Evolutionary conservation across 2,888 invertebrate genomes (phyloP).

Genomic region (Folsomia manolachei): DNA sequence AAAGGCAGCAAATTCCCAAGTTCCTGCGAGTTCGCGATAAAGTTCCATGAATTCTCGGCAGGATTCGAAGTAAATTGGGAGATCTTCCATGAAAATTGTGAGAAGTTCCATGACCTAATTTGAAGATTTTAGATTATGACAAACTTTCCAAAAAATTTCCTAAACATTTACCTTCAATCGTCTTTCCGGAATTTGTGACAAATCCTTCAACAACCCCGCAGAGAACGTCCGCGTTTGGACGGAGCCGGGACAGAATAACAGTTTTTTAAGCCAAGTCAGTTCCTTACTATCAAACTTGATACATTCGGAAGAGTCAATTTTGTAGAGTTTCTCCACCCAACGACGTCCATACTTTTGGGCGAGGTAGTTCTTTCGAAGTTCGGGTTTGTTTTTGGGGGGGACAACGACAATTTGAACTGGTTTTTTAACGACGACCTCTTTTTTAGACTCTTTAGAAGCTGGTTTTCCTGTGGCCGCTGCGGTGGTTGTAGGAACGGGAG

Average conservation of each 20-base stretch:
- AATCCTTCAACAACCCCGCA: constrained; percentile 47
- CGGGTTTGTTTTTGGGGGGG: constrained; percentile 35
- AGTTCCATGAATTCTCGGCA: constrained; percentile 85
- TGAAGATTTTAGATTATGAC: constrained; percentile 12
- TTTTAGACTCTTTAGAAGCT: constrained; percentile 9
- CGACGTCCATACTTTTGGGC: constrained; percentile 71
- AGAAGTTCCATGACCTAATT: constrained; percentile 73
- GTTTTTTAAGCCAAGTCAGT: constrained; percentile 46
- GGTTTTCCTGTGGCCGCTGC: background rate
- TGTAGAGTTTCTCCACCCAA: constrained; percentile 60
- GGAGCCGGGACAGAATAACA: constrained; percentile 49
- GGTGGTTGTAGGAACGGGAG: background rate
- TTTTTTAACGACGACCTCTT: constrained; percentile 25
- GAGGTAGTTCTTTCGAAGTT: constrained; percentile 61
- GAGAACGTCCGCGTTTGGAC: constrained; percentile 48
- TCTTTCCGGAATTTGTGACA: constrained; percentile 46
- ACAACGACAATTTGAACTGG: background rate
- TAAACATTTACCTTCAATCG: constrained; percentile 38
- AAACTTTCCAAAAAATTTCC: constrained; percentile 27
- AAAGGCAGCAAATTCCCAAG: constrained; percentile 90
- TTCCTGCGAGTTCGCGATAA: constrained; percentile 79
- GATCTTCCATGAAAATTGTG: constrained; percentile 81
- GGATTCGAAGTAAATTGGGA: constrained; percentile 84
- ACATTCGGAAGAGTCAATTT: constrained; percentile 32
- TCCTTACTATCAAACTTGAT: constrained; percentile 37